These are phyloP conservation scores for Halocaridina rubra DNA, from an alignment of 2,888 invertebrate species.

Conservation along the genomic window DNA sequence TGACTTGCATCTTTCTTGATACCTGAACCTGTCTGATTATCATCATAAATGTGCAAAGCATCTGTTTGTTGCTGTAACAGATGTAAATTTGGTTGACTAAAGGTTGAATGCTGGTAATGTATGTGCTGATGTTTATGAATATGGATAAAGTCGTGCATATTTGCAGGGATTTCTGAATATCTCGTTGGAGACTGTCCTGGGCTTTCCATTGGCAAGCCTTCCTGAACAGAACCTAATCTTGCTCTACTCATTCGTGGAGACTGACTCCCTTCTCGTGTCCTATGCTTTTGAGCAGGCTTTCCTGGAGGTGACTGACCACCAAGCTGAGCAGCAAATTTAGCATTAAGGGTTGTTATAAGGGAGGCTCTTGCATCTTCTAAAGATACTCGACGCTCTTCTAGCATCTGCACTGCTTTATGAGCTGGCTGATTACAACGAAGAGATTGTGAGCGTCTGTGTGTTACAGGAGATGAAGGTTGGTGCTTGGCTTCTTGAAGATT, in stretches of 20 bases:
- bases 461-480: constrained; percentile 58
- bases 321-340: constrained; percentile 51
- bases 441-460: constrained; percentile 53
- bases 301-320: constrained; percentile 18
- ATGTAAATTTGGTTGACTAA: constrained; percentile 2
- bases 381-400: constrained; percentile 48
- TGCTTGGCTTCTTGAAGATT: constrained; percentile 53
- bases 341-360: constrained; percentile 58
- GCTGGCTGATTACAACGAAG: constrained; percentile 46
- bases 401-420: constrained; percentile 31
- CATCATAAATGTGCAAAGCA: constrained; percentile 7
- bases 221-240: constrained; percentile 51
- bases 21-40: background rate
- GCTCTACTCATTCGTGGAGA: constrained; percentile 49
- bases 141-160: background rate
- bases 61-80: constrained; percentile 5
- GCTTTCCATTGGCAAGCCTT: constrained; percentile 37
- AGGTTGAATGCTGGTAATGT: constrained; percentile 25
- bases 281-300: background rate
- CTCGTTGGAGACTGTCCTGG: constrained; percentile 27
- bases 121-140: background rate
- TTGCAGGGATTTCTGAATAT: constrained; percentile 1
- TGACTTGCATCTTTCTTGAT: constrained; percentile 32
- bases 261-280: constrained; percentile 37
- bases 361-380: constrained; percentile 60